Percentiles rank a stretch among this genome's conserved stretches.
Evolutionary conservation across 2,888 invertebrate species (phyloP).

Genomic region (Calephelis perditalis): DNA sequence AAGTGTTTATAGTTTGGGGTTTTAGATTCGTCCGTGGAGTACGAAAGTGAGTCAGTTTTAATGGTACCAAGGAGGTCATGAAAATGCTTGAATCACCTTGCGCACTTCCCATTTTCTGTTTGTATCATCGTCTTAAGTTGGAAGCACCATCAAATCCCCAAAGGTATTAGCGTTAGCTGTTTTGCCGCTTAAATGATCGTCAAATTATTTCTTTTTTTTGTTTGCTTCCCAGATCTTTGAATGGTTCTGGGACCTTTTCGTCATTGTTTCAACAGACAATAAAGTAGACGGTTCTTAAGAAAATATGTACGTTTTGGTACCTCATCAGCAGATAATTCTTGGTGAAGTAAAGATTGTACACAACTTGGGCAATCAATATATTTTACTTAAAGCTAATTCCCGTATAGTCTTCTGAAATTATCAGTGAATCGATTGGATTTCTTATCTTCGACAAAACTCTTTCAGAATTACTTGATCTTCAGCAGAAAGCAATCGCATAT

Average conservation of each 20-base stretch:
- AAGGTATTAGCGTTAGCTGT: no score
- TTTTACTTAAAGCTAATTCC: neutral
- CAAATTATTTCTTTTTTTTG: neutral
- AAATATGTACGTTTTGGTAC: neutral
- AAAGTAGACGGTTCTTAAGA: neutral
- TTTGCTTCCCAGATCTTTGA: neutral
- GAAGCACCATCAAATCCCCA: no score
- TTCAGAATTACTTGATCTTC: neutral
- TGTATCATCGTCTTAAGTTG: no score
- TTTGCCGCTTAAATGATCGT: no score
- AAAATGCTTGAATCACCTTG: no score
- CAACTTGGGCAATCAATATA: neutral
- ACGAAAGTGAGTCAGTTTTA: no score
- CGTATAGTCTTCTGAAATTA: neutral
- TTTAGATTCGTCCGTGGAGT: no score
- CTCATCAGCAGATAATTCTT: neutral
- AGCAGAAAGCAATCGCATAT: neutral
- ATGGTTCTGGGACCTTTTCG: neutral
- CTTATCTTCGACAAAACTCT: neutral
- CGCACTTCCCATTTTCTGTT: no score
- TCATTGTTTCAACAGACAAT: neutral
- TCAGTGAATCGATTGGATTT: neutral
- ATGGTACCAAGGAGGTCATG: no score
- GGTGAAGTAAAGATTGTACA: neutral
- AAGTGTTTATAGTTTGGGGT: no score